Conservation (phyloP, 2,888 invertebrate genomes). For the Parnassius apollo region DNA sequence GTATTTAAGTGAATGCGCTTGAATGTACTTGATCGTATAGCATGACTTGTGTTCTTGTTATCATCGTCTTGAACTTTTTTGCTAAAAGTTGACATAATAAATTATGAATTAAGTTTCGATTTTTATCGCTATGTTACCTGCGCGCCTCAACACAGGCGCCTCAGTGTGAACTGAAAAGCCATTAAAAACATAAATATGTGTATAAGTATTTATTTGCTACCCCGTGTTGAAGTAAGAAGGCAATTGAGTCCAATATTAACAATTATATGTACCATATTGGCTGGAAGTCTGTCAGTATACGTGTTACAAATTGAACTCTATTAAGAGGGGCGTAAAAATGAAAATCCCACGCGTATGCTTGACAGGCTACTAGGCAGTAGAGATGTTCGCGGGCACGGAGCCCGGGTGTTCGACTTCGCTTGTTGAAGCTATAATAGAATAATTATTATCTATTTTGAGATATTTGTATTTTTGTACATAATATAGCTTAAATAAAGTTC, state of each 20-base stretch:
- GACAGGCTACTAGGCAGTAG: background rate
- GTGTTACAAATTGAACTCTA: background rate
- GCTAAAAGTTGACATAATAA: background rate
- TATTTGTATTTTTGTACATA: slow-evolving; percentile 78
- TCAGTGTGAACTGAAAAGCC: background rate
- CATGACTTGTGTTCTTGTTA: no score
- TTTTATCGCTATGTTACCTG: background rate
- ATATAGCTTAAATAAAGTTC: slow-evolving; percentile 78
- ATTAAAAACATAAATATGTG: background rate
- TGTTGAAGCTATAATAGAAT: slow-evolving; percentile 58
- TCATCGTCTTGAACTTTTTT: no score
- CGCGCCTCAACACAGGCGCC: background rate
- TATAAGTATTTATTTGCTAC: background rate
- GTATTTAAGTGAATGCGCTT: no score
- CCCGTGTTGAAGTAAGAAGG: background rate
- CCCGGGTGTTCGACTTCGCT: slow-evolving; percentile 34
- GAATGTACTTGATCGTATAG: no score
- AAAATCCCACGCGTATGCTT: background rate
- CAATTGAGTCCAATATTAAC: background rate
- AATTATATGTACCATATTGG: background rate
- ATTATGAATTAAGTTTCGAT: background rate
- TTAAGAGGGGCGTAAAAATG: background rate
- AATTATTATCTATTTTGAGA: slow-evolving; percentile 65
- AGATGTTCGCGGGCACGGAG: background rate
- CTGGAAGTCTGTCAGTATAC: background rate